Conservation (phyloP, 2,888 invertebrate species). For the Camptogramma bilineatum region DNA sequence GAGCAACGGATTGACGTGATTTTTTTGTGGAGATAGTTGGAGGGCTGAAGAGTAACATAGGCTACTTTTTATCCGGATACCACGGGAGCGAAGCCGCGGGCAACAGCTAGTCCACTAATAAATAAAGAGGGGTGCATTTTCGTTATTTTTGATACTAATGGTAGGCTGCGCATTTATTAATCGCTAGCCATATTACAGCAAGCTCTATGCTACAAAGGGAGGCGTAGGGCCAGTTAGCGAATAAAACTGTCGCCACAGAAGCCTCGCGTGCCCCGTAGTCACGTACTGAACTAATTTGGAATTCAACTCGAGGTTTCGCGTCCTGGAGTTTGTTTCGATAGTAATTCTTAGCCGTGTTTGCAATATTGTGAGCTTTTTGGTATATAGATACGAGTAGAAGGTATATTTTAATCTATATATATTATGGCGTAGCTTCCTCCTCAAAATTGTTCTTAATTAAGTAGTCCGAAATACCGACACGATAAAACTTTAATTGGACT, state of each 20-base stretch:
- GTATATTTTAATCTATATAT: background rate
- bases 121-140: too few relatives aligned
- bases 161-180: conserved; percentile 5
- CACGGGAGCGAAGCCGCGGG: too few relatives aligned
- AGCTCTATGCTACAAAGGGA: conserved; percentile 54
- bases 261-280: conserved; percentile 50
- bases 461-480: too few relatives aligned
- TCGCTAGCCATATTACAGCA: background rate
- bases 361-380: conserved; percentile 44
- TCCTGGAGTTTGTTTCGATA: conserved; percentile 69
- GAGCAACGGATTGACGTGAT: too few relatives aligned
- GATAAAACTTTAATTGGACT: too few relatives aligned
- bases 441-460: too few relatives aligned
- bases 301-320: conserved; percentile 63
- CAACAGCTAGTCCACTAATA: too few relatives aligned
- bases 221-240: conserved; percentile 64
- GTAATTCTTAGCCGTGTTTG: conserved; percentile 55
- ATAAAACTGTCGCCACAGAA: conserved; percentile 68
- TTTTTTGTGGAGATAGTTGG: too few relatives aligned
- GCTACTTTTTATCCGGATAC: too few relatives aligned
- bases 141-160: background rate
- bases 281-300: conserved; percentile 71
- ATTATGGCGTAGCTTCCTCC: too few relatives aligned
- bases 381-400: conserved; percentile 18
- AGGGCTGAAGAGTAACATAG: too few relatives aligned